These are phyloP conservation scores for Cistogaster globosa DNA, from an alignment of 2,888 invertebrate species.

Conservation along the genomic window DNA sequence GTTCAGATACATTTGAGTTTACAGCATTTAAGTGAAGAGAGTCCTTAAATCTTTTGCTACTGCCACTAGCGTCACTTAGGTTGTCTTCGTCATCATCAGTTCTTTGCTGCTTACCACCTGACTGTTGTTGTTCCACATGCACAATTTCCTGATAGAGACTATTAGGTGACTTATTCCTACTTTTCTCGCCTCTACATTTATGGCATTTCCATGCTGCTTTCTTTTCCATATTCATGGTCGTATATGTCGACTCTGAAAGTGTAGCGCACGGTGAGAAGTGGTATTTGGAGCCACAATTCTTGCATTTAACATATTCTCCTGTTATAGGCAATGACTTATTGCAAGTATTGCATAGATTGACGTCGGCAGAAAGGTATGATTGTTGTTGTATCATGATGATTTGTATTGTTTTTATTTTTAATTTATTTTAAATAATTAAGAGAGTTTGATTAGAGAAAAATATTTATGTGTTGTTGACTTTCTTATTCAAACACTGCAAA, in stretches of 20 bases:
- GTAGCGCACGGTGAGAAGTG: background rate
- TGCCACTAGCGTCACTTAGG: background rate
- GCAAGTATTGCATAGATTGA: background rate
- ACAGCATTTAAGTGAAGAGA: background rate
- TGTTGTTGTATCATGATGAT: no score
- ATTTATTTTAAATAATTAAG: no score
- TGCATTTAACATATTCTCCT: background rate
- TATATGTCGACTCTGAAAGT: background rate
- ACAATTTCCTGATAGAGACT: background rate
- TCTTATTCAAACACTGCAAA: no score
- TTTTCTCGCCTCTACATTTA: background rate
- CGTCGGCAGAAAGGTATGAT: no score
- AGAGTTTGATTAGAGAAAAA: no score
- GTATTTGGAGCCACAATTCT: background rate
- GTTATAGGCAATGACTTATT: background rate
- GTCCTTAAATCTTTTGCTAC: background rate
- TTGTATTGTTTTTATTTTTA: no score
- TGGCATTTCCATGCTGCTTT: background rate
- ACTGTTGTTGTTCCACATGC: background rate
- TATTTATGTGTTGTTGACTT: no score
- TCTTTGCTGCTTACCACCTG: background rate
- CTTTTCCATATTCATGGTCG: background rate
- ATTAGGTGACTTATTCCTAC: background rate
- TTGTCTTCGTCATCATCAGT: background rate
- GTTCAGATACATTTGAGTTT: background rate